Evolutionary conservation across 1,140 invertebrate species (phyloP).

Genomic region (Papilio xuthus): DNA sequence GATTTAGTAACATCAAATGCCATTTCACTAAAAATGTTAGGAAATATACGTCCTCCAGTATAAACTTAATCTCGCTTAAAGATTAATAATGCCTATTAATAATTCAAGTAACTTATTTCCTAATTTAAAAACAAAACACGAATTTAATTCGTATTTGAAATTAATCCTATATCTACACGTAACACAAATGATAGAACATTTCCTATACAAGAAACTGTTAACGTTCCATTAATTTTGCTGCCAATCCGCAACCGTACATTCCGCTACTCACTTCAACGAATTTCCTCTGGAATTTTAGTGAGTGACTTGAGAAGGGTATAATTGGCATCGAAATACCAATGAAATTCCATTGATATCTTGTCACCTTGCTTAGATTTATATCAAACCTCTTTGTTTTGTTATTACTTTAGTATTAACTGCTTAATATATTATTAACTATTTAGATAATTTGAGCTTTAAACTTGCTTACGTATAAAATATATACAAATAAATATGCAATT

Average conservation of each 20-base stretch:
- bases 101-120: no score
- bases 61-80: no score
- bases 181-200: background rate
- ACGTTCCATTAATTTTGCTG: slow-evolving; percentile 1
- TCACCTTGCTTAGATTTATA: background rate
- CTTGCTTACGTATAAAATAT: no score
- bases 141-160: background rate
- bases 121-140: no score
- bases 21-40: no score
- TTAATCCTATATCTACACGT: background rate
- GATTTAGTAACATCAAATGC: no score
- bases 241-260: slow-evolving; percentile 13
- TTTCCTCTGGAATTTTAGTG: slow-evolving; percentile 11
- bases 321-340: slow-evolving; percentile 15
- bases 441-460: no score
- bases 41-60: no score
- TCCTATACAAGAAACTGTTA: background rate
- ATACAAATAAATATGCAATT: no score
- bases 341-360: slow-evolving; percentile 15
- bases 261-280: slow-evolving; percentile 8
- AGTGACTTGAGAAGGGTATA: slow-evolving; percentile 30
- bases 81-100: no score
- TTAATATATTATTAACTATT: background rate
- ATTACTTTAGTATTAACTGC: background rate
- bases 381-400: background rate